These are phyloP conservation scores for Pteronotus mesoamericanus DNA, from an alignment of 2,797 vertebrate genomes.

Conservation along the genomic window DNA sequence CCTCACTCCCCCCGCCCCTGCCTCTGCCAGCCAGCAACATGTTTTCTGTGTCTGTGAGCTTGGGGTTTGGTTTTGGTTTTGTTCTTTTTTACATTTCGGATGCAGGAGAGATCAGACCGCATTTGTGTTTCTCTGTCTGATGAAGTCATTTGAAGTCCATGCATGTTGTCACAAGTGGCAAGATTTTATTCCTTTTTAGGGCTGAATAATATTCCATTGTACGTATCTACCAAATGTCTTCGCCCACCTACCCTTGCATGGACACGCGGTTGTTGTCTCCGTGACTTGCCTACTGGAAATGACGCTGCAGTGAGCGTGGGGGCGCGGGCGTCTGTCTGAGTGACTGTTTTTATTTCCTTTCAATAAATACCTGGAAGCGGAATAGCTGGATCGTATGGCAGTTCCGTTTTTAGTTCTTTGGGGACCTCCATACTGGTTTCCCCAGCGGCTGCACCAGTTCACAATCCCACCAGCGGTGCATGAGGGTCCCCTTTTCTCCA, in stretches of 20 bases:
- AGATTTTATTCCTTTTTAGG: not conserved
- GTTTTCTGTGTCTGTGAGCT: too few species aligned
- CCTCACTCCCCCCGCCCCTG: accelerated
- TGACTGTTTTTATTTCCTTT: too few species aligned
- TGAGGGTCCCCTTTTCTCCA: too few species aligned
- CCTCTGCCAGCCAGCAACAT: too few species aligned
- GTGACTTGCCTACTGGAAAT: too few species aligned
- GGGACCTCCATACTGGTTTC: not conserved
- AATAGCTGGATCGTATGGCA: not conserved
- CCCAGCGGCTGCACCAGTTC: not conserved
- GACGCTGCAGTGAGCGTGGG: too few species aligned
- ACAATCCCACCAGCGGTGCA: not conserved
- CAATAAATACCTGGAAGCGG: too few species aligned
- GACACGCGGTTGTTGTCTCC: not conserved
- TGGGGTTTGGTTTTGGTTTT: not conserved
- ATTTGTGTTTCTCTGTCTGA: not conserved
- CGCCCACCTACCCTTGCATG: too few species aligned
- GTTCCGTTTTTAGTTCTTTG: not conserved
- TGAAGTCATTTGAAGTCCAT: not conserved
- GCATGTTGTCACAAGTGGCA: not conserved
- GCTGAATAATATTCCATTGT: not conserved
- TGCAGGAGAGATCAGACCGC: not conserved
- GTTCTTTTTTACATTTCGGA: not conserved
- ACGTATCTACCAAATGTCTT: not conserved
- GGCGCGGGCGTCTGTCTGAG: too few species aligned